Evolutionary conservation across 2,888 invertebrate species (phyloP).

Genomic region (Carcina quercana): DNA sequence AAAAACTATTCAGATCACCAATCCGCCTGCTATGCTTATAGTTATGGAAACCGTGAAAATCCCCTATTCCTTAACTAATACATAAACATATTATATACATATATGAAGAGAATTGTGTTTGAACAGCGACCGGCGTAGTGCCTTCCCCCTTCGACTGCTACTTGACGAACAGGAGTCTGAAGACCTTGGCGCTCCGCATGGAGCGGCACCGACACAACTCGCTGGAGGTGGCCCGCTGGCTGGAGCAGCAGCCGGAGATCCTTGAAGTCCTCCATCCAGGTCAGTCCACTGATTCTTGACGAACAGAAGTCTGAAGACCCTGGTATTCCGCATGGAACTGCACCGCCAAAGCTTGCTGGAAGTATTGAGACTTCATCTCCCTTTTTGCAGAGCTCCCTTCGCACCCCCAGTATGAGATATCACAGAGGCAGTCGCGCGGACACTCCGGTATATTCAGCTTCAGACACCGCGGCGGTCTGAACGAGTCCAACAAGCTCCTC

Average conservation of each 20-base stretch:
- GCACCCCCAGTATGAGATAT: conserved; percentile 88
- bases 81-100: neutral
- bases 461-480: conserved; percentile 83
- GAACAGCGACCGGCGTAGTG: conserved; percentile 91
- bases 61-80: neutral
- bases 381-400: conserved; percentile 78
- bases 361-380: conserved; percentile 83
- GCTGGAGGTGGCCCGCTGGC: conserved; percentile 84
- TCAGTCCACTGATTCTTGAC: too few species aligned
- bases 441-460: conserved; percentile 93
- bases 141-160: conserved; percentile 98
- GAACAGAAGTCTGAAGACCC: too few species aligned
- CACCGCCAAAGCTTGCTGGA: conserved; percentile 78
- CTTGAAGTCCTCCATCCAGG: conserved; percentile 89
- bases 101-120: neutral
- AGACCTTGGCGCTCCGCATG: conserved; percentile 95
- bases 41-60: too few species aligned
- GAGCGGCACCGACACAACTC: conserved; percentile 88
- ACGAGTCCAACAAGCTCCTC: conserved; percentile 80
- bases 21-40: too few species aligned
- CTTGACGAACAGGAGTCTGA: conserved; percentile 92
- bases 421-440: conserved; percentile 84
- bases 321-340: too few species aligned
- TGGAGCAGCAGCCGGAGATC: conserved; percentile 86
- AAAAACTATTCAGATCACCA: too few species aligned